These are phyloP conservation scores for Cerastis leucographa DNA, from an alignment of 2,888 invertebrate species.

Conservation along the genomic window DNA sequence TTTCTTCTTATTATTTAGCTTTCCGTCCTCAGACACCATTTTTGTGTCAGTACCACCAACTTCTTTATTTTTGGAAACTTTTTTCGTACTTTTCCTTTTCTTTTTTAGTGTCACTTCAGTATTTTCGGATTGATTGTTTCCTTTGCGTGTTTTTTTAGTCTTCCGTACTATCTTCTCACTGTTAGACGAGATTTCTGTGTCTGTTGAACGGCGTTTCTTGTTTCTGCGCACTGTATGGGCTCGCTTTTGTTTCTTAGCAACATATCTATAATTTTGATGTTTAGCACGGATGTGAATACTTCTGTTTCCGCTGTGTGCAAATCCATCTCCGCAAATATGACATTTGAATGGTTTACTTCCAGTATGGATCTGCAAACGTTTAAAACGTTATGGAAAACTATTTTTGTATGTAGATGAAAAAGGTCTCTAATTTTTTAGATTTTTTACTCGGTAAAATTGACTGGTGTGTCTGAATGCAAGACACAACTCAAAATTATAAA, in stretches of 20 bases:
- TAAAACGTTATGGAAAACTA: not conserved
- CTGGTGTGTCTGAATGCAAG: not conserved
- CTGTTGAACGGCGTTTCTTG: slow-evolving; percentile 6
- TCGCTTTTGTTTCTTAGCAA: slow-evolving; percentile 6
- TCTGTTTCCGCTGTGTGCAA: slow-evolving; percentile 54
- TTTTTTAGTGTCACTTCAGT: not conserved
- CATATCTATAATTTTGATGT: slow-evolving; percentile 48
- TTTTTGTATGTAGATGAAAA: too few relatives aligned
- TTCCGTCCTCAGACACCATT: not conserved
- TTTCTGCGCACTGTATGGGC: not conserved
- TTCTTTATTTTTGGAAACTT: not conserved
- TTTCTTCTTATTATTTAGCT: not conserved
- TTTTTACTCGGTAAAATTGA: not conserved
- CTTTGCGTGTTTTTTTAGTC: not conserved
- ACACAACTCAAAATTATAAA: not conserved
- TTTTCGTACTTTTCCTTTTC: not conserved
- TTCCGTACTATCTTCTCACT: not conserved
- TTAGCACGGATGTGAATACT: slow-evolving; percentile 38
- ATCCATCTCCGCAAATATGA: slow-evolving; percentile 50
- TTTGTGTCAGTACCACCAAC: not conserved
- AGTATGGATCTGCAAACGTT: slow-evolving; percentile 43
- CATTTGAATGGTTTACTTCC: slow-evolving; percentile 52
- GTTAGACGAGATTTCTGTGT: slow-evolving; percentile 1
- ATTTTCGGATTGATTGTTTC: not conserved
- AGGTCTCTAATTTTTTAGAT: too few relatives aligned